Evolutionary conservation across 2,113 vertebrate species (phyloP).

Genomic region (Cottus gobio): DNA sequence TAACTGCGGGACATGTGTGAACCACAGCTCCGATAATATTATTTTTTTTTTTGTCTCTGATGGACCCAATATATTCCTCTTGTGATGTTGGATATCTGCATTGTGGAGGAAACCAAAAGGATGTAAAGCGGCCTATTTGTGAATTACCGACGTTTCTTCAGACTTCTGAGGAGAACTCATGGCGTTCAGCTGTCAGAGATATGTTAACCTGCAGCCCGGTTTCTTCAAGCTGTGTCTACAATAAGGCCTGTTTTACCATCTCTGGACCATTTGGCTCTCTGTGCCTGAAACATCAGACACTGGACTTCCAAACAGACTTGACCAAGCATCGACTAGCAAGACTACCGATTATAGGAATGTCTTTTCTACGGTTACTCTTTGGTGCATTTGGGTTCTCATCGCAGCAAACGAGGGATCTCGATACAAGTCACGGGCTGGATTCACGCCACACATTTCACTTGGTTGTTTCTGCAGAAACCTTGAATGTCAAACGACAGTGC

Average conservation of each 20-base stretch:
- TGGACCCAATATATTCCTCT: slow-evolving; percentile 14
- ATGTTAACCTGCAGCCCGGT: background rate
- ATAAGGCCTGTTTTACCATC: slow-evolving; percentile 6
- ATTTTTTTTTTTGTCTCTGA: slow-evolving; percentile 5
- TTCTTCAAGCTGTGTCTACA: slow-evolving; percentile 11
- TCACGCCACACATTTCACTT: background rate
- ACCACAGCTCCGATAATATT: background rate
- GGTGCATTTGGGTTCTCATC: slow-evolving; percentile 23
- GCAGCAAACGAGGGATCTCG: background rate
- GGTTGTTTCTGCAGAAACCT: slow-evolving; percentile 1
- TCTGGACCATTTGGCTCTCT: slow-evolving; percentile 48
- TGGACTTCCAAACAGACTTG: slow-evolving; percentile 32
- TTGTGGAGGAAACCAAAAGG: slow-evolving; percentile 39
- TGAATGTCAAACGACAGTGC: slow-evolving; percentile 60
- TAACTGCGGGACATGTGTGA: slow-evolving; percentile 50
- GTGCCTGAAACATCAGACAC: slow-evolving; percentile 54
- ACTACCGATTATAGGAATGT: slow-evolving; percentile 65
- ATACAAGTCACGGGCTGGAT: background rate
- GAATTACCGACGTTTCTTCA: slow-evolving; percentile 10
- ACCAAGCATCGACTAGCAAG: slow-evolving; percentile 26
- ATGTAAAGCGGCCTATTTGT: slow-evolving; percentile 16
- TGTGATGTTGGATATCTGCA: slow-evolving; percentile 34
- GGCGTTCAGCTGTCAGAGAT: slow-evolving; percentile 11
- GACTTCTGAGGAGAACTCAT: background rate
- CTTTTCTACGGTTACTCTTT: slow-evolving; percentile 17